Percentiles rank a stretch among this genome's conserved stretches.
These are phyloP conservation scores for Amazonetta brasiliensis DNA, from an alignment of 2,797 vertebrate species.

Conservation along the genomic window DNA sequence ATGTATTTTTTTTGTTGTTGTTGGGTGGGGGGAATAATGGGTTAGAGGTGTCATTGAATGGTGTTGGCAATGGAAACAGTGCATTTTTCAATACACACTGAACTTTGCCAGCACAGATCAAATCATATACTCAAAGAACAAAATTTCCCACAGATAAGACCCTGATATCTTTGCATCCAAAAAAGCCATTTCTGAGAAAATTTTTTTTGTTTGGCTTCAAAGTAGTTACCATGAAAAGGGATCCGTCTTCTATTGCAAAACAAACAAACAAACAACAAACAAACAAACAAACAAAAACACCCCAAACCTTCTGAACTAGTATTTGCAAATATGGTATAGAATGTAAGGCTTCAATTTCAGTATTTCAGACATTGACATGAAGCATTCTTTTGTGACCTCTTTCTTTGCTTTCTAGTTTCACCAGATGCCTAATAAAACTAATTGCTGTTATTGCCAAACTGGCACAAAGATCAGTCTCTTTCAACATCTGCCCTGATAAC, in stretches of 20 bases:
- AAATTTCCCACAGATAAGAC: not conserved
- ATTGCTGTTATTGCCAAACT: not conserved
- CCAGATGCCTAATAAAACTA: not conserved
- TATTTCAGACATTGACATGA: not conserved
- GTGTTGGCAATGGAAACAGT: not conserved
- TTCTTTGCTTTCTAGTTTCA: not conserved
- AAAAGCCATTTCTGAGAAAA: not conserved
- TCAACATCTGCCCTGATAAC: not conserved
- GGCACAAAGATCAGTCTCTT: not conserved
- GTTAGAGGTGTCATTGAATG: not conserved
- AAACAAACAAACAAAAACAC: no score
- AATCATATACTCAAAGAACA: not conserved
- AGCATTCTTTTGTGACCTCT: not conserved
- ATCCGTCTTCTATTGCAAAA: not conserved
- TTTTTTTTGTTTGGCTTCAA: not conserved
- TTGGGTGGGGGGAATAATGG: no score
- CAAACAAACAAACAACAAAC: not conserved
- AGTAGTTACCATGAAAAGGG: not conserved
- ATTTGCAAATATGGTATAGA: not conserved
- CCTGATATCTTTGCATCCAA: not conserved
- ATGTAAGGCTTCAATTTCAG: not conserved
- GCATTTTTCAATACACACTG: not conserved
- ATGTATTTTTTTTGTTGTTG: not conserved
- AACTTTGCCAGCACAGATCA: not conserved
- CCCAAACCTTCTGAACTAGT: not conserved